A percentile compares a stretch with the other conserved stretches of the same genome.
These are phyloP conservation scores for Phoebastria nigripes DNA, from an alignment of 2,797 vertebrate species.

Conservation along the genomic window DNA sequence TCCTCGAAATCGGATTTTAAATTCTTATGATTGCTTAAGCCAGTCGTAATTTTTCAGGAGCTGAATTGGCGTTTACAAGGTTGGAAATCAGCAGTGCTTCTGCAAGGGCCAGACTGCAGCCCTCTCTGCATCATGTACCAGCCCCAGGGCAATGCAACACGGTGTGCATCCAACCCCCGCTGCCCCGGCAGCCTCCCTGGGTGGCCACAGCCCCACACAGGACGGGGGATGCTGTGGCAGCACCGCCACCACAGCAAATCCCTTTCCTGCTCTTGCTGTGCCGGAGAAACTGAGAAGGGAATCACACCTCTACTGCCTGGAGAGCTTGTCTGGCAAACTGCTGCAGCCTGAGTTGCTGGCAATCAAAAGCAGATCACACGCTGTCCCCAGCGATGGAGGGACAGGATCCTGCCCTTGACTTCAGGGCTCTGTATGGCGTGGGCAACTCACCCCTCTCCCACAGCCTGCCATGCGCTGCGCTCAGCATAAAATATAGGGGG, in stretches of 20 bases:
- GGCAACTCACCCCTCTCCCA: neutral
- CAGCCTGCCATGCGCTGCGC: neutral
- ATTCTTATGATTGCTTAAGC: neutral
- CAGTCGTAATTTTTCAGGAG: neutral
- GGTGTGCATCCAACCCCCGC: fast-evolving
- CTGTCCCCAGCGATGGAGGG: neutral
- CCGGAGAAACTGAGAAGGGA: neutral
- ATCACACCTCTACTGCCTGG: too few species aligned
- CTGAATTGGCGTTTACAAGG: neutral
- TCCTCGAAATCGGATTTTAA: neutral
- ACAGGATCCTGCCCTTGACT: neutral
- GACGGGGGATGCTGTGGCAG: neutral
- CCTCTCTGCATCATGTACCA: neutral
- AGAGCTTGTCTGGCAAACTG: neutral
- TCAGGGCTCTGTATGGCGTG: neutral
- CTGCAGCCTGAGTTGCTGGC: neutral
- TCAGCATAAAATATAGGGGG: neutral
- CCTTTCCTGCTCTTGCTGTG: neutral
- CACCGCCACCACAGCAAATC: neutral
- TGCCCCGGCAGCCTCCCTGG: neutral
- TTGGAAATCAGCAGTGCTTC: neutral
- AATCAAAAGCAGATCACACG: neutral
- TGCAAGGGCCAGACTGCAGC: neutral
- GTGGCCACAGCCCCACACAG: neutral
- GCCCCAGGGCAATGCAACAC: fast-evolving